Conservation (phyloP, 2,888 invertebrate genomes). For the Dinocampus coccinellae region DNA sequence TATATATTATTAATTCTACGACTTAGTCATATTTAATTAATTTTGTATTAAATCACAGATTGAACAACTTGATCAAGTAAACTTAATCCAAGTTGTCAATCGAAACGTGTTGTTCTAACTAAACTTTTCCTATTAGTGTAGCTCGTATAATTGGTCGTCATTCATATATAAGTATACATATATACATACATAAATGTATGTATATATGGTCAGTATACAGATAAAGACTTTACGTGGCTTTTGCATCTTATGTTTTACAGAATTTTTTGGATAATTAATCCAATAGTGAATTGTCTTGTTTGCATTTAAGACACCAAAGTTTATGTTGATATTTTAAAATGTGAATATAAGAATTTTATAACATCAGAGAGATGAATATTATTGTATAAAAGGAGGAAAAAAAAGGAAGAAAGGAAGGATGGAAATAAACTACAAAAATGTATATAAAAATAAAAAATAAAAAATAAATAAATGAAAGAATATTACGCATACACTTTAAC, state of each 20-base stretch:
- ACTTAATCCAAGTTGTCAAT: constrained; percentile 47
- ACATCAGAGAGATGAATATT: not conserved
- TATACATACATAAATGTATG: not conserved
- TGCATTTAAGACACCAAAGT: not conserved
- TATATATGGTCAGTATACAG: constrained; percentile 2
- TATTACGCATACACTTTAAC: not conserved
- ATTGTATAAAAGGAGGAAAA: not conserved
- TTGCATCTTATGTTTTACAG: constrained; percentile 19
- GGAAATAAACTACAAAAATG: constrained; percentile 2
- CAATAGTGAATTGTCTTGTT: not conserved
- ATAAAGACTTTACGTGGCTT: constrained; percentile 25
- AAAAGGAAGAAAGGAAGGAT: not conserved
- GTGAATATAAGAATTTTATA: not conserved
- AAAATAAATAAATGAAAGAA: not conserved
- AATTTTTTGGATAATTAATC: constrained; percentile 25
- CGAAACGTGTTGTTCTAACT: constrained; percentile 32
- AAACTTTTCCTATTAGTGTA: constrained; percentile 36
- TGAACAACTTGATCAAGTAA: constrained; percentile 31
- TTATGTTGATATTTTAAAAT: constrained; percentile 3
- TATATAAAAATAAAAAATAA: not conserved
- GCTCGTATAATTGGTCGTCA: not conserved
- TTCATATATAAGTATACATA: not conserved
- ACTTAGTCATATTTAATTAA: constrained; percentile 33
- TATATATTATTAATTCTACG: constrained; percentile 16
- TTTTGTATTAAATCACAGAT: constrained; percentile 25